Evolutionary conservation across 2,797 vertebrate species (phyloP).

Genomic region (Brachyalestes nurse): DNA sequence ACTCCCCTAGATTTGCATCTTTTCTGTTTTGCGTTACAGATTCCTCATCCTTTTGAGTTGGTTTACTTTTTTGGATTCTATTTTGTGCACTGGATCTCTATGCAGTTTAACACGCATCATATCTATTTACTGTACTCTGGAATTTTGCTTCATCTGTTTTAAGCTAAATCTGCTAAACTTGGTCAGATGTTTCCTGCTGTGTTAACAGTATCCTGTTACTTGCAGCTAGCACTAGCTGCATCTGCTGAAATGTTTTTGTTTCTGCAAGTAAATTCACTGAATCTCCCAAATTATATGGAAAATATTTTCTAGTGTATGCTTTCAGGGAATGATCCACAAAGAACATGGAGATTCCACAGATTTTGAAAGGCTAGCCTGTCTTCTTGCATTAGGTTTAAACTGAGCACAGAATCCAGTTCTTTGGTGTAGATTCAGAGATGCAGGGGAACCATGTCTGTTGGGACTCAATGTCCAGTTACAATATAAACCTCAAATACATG

Average conservation of each 20-base stretch:
- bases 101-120: neutral
- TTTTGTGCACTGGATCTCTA: neutral
- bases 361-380: neutral
- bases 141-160: neutral
- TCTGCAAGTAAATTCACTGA: neutral
- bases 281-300: neutral
- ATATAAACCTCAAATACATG: neutral
- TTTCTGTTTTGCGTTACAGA: neutral
- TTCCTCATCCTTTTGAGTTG: neutral
- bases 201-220: neutral
- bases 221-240: neutral
- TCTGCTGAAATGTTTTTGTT: neutral
- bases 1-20: neutral
- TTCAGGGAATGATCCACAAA: too few species aligned
- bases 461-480: neutral
- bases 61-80: neutral
- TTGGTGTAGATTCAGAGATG: neutral
- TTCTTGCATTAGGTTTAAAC: neutral
- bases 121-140: neutral
- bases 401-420: neutral
- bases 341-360: neutral
- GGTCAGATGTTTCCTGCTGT: neutral
- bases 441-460: neutral
- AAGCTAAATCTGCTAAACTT: conserved; percentile 3
- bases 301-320: neutral